phyloP scores from a whole-genome alignment of 2,113 vertebrate species.

The Probosciger aterrimus region DNA sequence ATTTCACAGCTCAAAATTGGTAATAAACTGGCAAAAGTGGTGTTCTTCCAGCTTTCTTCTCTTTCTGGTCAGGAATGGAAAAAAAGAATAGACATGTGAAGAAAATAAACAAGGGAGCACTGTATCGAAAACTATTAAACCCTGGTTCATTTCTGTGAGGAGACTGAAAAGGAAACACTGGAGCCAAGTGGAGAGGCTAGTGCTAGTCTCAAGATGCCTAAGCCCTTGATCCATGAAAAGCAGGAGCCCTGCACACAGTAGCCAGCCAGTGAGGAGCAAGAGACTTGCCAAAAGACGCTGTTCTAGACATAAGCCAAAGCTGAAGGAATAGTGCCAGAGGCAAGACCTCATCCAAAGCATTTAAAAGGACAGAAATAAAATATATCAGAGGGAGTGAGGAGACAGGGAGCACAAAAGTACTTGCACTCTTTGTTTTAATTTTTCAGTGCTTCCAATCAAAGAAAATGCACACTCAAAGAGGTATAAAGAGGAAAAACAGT shows the following conservation, averaged over 20 bases:
- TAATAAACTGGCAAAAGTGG: background rate
- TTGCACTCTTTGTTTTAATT: background rate
- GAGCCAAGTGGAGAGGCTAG: constrained; percentile 11
- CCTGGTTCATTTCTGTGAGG: background rate
- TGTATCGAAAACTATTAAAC: constrained; percentile 19
- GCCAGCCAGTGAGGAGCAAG: background rate
- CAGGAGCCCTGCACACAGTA: constrained; percentile 2
- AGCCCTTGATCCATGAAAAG: background rate
- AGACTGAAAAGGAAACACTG: background rate
- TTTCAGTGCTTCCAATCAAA: background rate
- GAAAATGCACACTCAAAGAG: background rate
- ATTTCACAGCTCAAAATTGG: background rate
- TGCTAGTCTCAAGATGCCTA: background rate
- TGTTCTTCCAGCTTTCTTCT: background rate
- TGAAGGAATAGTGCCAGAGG: background rate
- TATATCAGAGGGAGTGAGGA: background rate
- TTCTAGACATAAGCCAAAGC: background rate
- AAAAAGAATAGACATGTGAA: background rate
- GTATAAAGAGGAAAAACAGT: background rate
- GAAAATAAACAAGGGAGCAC: constrained; percentile 17
- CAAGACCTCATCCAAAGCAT: constrained; percentile 4
- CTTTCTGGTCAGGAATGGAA: background rate
- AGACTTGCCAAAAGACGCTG: background rate
- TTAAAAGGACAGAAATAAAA: constrained; percentile 35
- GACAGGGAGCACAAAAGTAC: background rate